Base-by-base conservation (phyloP, 2,797 vertebrate genomes). In the Pithecia hirsuta region DNA sequence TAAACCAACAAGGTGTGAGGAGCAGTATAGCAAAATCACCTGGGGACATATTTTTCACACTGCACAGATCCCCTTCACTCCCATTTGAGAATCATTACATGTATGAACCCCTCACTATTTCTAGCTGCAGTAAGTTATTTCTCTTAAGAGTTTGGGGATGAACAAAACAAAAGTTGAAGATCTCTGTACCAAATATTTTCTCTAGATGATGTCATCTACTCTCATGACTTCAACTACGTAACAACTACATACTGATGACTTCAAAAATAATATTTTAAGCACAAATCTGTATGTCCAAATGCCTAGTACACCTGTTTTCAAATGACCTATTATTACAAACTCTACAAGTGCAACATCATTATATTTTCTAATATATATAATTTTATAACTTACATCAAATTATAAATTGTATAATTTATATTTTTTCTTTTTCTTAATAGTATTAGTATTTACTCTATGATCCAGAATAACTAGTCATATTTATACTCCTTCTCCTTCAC, bases 181-280 rank as follows among this genome's bases (percentile, higher is more conserved):
- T 93, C 19, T 86, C 50, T 76, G 50, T 17, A 52, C 39, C 67
- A 93, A 93, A 55, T 70, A 64, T 11, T 92, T 95, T 30, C 61
- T 84, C 20, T 82, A 79, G 39, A 12, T 52, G 28, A 85, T 67
- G 72, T 46, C 87, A 55, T 44, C 24, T 44, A 33, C 4, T 79
- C 24, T 61, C 36, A 36, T 52, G 75, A 83, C 44, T 92, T 97
- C 52, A 91, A 17, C 41, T 12, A 59, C 8, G n/a, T 92, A 67
- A 82, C 52, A 76, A 14, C 30, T 90, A 36, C 39, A 78, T 22
- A 24, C 13, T 75, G 41, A 92, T 89, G 52, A 92, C 64, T 91
- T 97, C n/a, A 91, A 93, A 96, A 91, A 39, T 57, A 95, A 44
- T 57, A 92, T 93, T 88, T 84, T 95, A 90, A 85, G 55, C 12